These are phyloP conservation scores for Epinotia bilunana DNA, from an alignment of 2,888 invertebrate genomes.

Conservation along the genomic window DNA sequence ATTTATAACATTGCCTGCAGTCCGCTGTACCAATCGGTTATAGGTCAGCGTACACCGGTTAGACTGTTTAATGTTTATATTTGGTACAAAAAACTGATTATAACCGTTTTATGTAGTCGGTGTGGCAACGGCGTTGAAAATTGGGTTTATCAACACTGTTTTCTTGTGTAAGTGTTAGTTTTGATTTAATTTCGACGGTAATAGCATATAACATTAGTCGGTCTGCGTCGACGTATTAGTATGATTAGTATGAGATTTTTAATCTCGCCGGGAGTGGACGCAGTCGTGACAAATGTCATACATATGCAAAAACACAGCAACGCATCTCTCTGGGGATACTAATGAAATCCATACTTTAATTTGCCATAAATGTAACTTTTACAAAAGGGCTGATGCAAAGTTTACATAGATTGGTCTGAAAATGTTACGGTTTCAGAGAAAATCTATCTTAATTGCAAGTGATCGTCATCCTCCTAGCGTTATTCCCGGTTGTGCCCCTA, in stretches of 20 bases:
- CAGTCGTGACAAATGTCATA: background rate
- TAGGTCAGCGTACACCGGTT: slow-evolving; percentile 64
- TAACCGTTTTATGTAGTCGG: slow-evolving; percentile 28
- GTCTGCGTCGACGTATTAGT: background rate
- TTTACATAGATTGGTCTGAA: too few species aligned
- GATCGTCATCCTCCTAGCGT: too few species aligned
- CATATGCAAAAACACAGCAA: too few species aligned
- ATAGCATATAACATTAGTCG: background rate
- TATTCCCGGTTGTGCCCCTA: too few species aligned
- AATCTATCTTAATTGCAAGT: too few species aligned
- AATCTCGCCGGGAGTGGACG: too few species aligned
- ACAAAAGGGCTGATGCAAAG: too few species aligned
- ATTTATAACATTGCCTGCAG: slow-evolving; percentile 54
- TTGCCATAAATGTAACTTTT: too few species aligned
- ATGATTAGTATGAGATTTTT: background rate
- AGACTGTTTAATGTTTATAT: slow-evolving; percentile 48
- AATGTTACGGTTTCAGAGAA: too few species aligned
- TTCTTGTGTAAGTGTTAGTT: background rate
- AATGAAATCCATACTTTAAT: too few species aligned
- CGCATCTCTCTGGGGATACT: too few species aligned
- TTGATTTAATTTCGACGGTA: background rate
- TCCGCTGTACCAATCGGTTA: slow-evolving; percentile 78
- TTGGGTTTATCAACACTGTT: slow-evolving; percentile 14
- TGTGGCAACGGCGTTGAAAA: slow-evolving; percentile 18
- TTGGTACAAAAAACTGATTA: slow-evolving; percentile 55